These are phyloP conservation scores for Nephrocerus scutellatus DNA, from an alignment of 2,888 invertebrate genomes.

Conservation along the genomic window DNA sequence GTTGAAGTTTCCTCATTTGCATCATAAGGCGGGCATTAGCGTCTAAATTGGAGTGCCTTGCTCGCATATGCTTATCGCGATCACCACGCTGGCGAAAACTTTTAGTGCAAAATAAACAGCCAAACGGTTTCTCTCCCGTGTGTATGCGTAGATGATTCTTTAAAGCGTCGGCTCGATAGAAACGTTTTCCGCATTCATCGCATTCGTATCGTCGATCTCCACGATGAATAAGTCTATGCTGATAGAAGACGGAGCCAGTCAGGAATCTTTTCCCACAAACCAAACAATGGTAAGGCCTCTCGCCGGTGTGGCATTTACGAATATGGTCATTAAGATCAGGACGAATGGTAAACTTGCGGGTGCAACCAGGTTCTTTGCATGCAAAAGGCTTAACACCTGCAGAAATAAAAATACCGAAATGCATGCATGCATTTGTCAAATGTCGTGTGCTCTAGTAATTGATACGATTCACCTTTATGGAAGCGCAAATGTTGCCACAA, in stretches of 20 bases:
- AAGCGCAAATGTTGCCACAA: conserved; percentile 61
- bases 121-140: conserved; percentile 54
- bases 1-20: conserved; percentile 43
- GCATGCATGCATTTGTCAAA: background rate
- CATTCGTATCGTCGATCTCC: conserved; percentile 59
- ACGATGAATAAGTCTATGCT: conserved; percentile 57
- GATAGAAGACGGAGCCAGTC: conserved; percentile 59
- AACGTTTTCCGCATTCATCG: conserved; percentile 57
- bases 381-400: conserved; percentile 58
- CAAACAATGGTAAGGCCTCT: conserved; percentile 56
- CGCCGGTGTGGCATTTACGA: conserved; percentile 58
- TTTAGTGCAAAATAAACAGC: conserved; percentile 50
- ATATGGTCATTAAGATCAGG: conserved; percentile 59
- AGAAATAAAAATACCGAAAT: conserved; percentile 5
- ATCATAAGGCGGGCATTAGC: conserved; percentile 43
- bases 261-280: conserved; percentile 57
- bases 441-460: conserved; percentile 7
- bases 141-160: conserved; percentile 58
- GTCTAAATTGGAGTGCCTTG: conserved; percentile 49
- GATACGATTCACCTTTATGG: conserved; percentile 51
- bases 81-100: conserved; percentile 55
- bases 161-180: conserved; percentile 58
- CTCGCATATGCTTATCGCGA: conserved; percentile 53
- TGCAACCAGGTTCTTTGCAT: conserved; percentile 55
- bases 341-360: conserved; percentile 56